Percentiles rank a stretch among this genome's conserved stretches.
Conservation (phyloP, 2,888 invertebrate species). For the Ctenicera cuprea region DNA sequence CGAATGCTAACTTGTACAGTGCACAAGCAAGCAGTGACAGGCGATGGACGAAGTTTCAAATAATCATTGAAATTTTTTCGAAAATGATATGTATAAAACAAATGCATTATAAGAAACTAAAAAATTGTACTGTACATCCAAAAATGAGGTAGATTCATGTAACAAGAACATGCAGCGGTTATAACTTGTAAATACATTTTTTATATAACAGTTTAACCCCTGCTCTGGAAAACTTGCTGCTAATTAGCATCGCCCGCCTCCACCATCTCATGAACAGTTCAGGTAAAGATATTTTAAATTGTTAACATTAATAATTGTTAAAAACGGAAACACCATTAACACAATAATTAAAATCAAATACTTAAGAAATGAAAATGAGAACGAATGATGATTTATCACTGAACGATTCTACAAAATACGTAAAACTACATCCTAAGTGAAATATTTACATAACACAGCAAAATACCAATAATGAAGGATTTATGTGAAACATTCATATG, state of each 20-base stretch:
- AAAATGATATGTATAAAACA: neutral
- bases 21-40: slow-evolving; percentile 1
- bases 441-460: slow-evolving; percentile 52
- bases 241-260: too few species aligned
- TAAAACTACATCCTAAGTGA: slow-evolving; percentile 40
- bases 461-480: slow-evolving; percentile 37
- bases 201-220: too few species aligned
- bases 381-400: slow-evolving; percentile 18
- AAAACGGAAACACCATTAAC: slow-evolving; percentile 4
- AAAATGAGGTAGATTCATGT: slow-evolving; percentile 12
- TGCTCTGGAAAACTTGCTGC: too few species aligned
- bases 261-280: too few species aligned
- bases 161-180: neutral
- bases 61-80: too few species aligned
- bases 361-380: slow-evolving; percentile 33
- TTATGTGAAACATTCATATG: slow-evolving; percentile 35
- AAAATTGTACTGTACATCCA: slow-evolving; percentile 19
- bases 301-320: slow-evolving; percentile 1
- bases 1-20: slow-evolving; percentile 21
- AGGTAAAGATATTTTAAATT: neutral
- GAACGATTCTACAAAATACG: slow-evolving; percentile 36
- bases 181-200: too few species aligned
- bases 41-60: neutral
- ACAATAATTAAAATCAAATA: slow-evolving; percentile 24
- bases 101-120: neutral